A percentile compares a stretch with the other conserved stretches of the same genome.
Conservation (phyloP, 2,797 vertebrate genomes). For the Thamnophis elegans region DNA sequence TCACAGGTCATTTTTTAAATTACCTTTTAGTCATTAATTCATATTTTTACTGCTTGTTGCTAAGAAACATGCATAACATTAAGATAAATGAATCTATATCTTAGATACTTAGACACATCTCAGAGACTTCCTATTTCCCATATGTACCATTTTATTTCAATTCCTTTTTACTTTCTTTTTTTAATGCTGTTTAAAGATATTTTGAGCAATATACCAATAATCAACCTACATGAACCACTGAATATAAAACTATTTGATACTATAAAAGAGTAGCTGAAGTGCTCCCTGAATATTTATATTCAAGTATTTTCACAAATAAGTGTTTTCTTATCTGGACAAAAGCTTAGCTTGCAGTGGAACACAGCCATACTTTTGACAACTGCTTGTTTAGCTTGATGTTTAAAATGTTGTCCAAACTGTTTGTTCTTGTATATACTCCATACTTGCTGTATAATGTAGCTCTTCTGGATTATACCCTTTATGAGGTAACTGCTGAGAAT, state of each 20-base stretch:
- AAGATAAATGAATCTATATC: not conserved
- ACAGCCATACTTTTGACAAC: not conserved
- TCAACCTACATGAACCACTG: not conserved
- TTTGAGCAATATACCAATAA: not conserved
- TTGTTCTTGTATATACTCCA: slow-evolving; percentile 43
- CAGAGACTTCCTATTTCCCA: slow-evolving; percentile 34
- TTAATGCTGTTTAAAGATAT: not conserved
- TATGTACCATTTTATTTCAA: slow-evolving; percentile 42
- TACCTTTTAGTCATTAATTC: slow-evolving; percentile 65
- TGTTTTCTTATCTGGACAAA: not conserved
- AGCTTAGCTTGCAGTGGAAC: not conserved
- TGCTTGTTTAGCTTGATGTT: not conserved
- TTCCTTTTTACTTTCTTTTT: slow-evolving; percentile 23
- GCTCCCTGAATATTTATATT: not conserved
- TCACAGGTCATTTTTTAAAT: slow-evolving; percentile 62
- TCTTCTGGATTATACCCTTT: slow-evolving; percentile 23
- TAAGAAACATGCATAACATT: slow-evolving; percentile 52
- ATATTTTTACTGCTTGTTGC: slow-evolving; percentile 64
- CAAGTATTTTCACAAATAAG: not conserved
- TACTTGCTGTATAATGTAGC: slow-evolving; percentile 6
- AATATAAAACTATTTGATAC: not conserved
- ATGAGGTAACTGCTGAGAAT: slow-evolving; percentile 18
- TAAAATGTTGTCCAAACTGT: not conserved
- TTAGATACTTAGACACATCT: slow-evolving; percentile 52
- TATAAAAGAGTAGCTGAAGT: not conserved